Percentiles rank a stretch among this genome's conserved stretches.
Evolutionary conservation across 2,888 invertebrate genomes (phyloP).

Genomic region (Furcula furcula): DNA sequence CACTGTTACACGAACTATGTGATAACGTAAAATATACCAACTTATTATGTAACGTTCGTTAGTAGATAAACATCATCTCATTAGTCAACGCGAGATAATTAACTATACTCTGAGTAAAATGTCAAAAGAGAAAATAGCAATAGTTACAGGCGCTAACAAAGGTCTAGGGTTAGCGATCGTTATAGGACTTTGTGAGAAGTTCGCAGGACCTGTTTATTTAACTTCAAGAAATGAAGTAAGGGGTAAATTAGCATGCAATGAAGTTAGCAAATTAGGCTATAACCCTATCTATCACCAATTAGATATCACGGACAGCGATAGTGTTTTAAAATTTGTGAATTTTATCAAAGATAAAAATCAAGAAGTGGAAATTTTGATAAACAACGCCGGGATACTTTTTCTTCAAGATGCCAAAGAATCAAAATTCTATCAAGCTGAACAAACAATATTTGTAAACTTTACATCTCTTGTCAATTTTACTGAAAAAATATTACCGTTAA

Average conservation of each 20-base stretch:
- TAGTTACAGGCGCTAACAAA: constrained; percentile 88
- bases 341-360: constrained; percentile 80
- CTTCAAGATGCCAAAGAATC: constrained; percentile 59
- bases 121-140: constrained; percentile 49
- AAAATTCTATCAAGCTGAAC: constrained; percentile 50
- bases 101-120: too few relatives aligned
- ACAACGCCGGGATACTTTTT: constrained; percentile 85
- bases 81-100: too few relatives aligned
- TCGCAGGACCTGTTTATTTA: constrained; percentile 85
- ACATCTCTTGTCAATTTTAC: constrained; percentile 65
- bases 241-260: constrained; percentile 81
- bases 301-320: constrained; percentile 83
- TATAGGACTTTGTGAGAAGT: constrained; percentile 84
- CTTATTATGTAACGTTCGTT: too few relatives aligned
- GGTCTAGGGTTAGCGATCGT: constrained; percentile 87
- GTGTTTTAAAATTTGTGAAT: constrained; percentile 78
- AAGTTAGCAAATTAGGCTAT: constrained; percentile 73
- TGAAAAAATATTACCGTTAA: constrained; percentile 84
- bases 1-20: too few relatives aligned
- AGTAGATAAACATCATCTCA: too few relatives aligned
- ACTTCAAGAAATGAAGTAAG: constrained; percentile 83
- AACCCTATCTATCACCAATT: constrained; percentile 84
- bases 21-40: too few relatives aligned
- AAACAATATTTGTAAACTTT: constrained; percentile 62
- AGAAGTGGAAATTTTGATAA: constrained; percentile 86